Evolutionary conservation across 2,797 vertebrate species (phyloP).

Genomic region (Pipistrellus nathusii): DNA sequence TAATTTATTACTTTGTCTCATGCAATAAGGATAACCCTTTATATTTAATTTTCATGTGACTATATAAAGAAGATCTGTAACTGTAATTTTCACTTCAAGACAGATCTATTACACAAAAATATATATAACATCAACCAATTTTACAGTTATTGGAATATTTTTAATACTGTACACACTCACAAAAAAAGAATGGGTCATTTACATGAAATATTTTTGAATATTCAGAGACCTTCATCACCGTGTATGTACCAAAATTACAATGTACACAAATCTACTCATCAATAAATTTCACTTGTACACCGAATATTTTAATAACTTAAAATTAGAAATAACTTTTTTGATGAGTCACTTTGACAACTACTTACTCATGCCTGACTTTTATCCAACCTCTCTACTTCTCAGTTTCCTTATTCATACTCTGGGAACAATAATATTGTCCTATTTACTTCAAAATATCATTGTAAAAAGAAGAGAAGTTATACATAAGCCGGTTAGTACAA

Average conservation of each 20-base stretch:
- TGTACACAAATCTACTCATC: not conserved
- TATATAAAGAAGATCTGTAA: not conserved
- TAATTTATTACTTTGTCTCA: not conserved
- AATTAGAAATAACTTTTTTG: conserved; percentile 42
- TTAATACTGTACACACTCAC: not conserved
- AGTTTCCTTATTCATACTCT: not conserved
- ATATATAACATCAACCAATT: conserved; percentile 14
- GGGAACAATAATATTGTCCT: not conserved
- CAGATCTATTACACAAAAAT: not conserved
- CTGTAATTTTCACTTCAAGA: conserved; percentile 15
- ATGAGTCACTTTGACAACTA: conserved; percentile 4
- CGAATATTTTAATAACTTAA: conserved; percentile 43
- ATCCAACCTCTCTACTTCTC: not conserved
- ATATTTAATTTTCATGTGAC: conserved; percentile 8
- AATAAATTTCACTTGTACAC: not conserved
- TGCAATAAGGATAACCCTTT: not conserved
- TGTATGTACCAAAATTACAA: conserved; percentile 34
- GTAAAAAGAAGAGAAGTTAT: not conserved
- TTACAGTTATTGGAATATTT: not conserved
- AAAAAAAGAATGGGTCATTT: not conserved
- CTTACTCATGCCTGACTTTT: not conserved
- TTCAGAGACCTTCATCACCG: not conserved
- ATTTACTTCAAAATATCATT: not conserved
- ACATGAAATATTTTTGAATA: conserved; percentile 27
- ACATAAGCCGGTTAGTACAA: not conserved